phyloP scores from a whole-genome alignment of 2,888 invertebrate genomes.

The Polyommatus iphigenia region DNA sequence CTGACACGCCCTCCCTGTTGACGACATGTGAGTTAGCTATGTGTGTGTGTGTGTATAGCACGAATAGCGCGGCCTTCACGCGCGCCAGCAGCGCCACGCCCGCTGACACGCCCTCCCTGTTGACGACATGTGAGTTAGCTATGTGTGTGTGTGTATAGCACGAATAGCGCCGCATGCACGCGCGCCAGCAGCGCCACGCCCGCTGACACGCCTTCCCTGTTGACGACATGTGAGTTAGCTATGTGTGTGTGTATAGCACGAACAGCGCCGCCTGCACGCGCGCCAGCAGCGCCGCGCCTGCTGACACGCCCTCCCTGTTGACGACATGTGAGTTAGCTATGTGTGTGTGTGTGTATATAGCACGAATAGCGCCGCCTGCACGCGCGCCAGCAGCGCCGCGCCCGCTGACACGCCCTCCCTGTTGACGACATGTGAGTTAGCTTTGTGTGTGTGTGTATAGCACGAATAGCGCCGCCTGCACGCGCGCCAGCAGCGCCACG shows the following conservation, averaged over 20 bases:
- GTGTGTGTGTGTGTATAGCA: too few species aligned
- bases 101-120: too few species aligned
- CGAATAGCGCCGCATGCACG: conserved; percentile 89
- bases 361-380: too few species aligned
- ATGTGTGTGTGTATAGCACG: conserved; percentile 79
- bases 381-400: conserved; percentile 80
- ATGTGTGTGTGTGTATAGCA: conserved; percentile 79
- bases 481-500: too few species aligned
- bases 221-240: neutral
- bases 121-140: too few species aligned
- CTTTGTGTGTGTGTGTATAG: too few species aligned
- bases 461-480: too few species aligned
- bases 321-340: neutral
- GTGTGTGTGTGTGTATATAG: too few species aligned
- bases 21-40: neutral
- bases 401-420: conserved; percentile 85
- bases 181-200: conserved; percentile 87
- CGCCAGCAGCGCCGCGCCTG: conserved; percentile 87
- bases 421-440: conserved; percentile 23
- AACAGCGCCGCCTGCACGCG: conserved; percentile 89
- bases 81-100: too few species aligned
- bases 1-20: conserved; percentile 81
- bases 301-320: conserved; percentile 81
- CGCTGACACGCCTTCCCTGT: conserved; percentile 83
- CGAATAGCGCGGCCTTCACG: too few species aligned